Conservation (phyloP, 2,888 invertebrate species). For the Aphidius colemani region DNA sequence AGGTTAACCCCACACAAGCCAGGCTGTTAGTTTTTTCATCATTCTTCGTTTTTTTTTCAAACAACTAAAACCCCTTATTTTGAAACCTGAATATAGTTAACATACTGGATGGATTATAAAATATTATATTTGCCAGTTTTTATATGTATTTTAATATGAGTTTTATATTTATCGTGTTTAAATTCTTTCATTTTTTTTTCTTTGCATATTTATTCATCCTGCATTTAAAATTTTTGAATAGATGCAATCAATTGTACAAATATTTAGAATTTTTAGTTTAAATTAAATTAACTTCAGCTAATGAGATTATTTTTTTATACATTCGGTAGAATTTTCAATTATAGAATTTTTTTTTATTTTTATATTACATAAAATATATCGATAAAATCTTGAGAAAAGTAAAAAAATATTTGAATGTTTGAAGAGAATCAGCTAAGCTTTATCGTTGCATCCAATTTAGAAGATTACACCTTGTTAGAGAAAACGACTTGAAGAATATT, state of each 20-base stretch:
- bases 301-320: too few relatives aligned
- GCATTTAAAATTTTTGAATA: not conserved
- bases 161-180: too few relatives aligned
- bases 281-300: too few relatives aligned
- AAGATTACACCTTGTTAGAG: slow-evolving; percentile 32
- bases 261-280: too few relatives aligned
- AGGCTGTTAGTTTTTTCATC: not conserved
- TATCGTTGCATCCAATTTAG: slow-evolving; percentile 32
- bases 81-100: too few relatives aligned
- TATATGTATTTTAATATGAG: not conserved
- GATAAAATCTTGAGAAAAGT: too few relatives aligned
- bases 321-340: too few relatives aligned
- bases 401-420: too few relatives aligned
- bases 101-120: not conserved
- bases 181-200: not conserved
- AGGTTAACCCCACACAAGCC: not conserved
- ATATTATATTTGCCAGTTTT: not conserved
- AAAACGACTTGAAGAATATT: slow-evolving; percentile 19
- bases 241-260: too few relatives aligned
- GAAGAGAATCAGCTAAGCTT: slow-evolving; percentile 23
- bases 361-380: too few relatives aligned
- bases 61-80: too few relatives aligned
- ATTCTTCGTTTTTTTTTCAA: not conserved
- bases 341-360: too few relatives aligned
- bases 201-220: not conserved